Evolutionary conservation across 2,888 invertebrate species (phyloP), one percentile per base, ranked within the genome.

Genomic region (Agonum fuliginosum): DNA sequence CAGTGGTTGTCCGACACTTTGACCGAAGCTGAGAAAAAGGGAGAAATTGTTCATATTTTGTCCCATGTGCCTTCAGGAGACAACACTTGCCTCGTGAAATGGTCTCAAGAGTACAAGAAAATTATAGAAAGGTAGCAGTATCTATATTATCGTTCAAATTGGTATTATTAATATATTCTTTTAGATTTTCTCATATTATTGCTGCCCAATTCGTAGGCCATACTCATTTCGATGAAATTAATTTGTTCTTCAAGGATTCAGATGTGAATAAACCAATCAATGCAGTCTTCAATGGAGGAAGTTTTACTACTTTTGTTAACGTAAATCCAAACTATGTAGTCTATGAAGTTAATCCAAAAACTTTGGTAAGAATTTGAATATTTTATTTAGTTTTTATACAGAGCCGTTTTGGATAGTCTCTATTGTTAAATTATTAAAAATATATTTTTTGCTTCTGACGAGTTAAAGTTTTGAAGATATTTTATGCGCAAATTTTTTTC

Each of bases 181-280:
- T 46, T 17, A 92, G 95, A 85, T 86, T 84, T 84, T 95, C 97
- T 0, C 95, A 97, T 83, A 93, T 97, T 43, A 87, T 97, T 58
- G 91, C 92, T 0, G 95, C 91, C 0, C 93, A 95, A 84, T 96
- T 96, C 85, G 94, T 93, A 82, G 96, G 95, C 0, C 95, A 96
- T 84, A 92, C 92, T 0, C 95, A 96, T 83, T 89, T 89, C 0
- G 95, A 95, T 81, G 93, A 93, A 83, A 90, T 94, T 82, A 90
- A 91, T 82, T 86, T 95, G 69, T 93, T 92, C 84, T 95, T 93
- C 83, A 89, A 89, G 78, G 82, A 85, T 2, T 84, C 88, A 0
- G 88, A 89, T 46, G 88, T 88, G 3, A 85, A 85, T 0, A 14
- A 62, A 62, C 89, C 96, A 0, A 88, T 91, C 3, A 91, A 90